A percentile compares a stretch with the other conserved stretches of the same genome.
These are phyloP conservation scores for Drosophila subsilvestris DNA, from an alignment of 2,888 invertebrate genomes.

Conservation along the genomic window DNA sequence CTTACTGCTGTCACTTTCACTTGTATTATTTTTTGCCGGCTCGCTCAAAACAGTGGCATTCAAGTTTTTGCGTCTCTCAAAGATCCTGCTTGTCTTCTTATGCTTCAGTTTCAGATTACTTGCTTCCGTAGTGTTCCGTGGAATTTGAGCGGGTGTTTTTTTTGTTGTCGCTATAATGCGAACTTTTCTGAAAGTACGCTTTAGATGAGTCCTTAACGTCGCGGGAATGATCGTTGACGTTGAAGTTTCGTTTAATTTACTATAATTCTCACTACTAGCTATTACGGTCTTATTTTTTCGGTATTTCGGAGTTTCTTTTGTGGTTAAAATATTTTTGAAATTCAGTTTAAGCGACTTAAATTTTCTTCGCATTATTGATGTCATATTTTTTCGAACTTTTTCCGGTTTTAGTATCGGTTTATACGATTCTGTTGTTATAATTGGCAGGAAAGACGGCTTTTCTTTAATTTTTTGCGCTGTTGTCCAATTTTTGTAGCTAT, in stretches of 20 bases:
- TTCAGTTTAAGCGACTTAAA: slow-evolving; percentile 26
- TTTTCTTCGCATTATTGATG: slow-evolving; percentile 32
- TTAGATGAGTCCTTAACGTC: slow-evolving; percentile 10
- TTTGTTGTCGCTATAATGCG: slow-evolving; percentile 33
- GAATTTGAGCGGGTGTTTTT: slow-evolving; percentile 19
- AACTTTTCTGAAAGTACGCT: slow-evolving; percentile 27
- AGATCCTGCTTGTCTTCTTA: slow-evolving; percentile 37
- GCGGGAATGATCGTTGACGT: background rate
- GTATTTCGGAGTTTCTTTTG: slow-evolving; percentile 22
- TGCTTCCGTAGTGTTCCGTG: slow-evolving; percentile 10
- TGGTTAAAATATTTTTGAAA: slow-evolving; percentile 28
- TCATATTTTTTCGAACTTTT: slow-evolving; percentile 29
- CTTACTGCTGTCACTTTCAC: slow-evolving; percentile 7
- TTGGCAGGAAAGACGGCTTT: background rate
- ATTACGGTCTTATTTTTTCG: slow-evolving; percentile 15
- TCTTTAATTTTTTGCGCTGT: slow-evolving; percentile 9
- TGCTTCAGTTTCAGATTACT: slow-evolving; percentile 10
- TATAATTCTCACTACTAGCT: slow-evolving; percentile 6
- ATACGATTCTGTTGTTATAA: slow-evolving; percentile 7
- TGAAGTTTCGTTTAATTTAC: background rate
- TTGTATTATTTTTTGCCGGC: slow-evolving; percentile 12
- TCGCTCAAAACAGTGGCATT: slow-evolving; percentile 18
- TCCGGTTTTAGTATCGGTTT: slow-evolving; percentile 23
- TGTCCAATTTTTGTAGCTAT: slow-evolving; percentile 22
- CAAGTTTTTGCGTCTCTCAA: slow-evolving; percentile 19